A percentile compares a stretch with the other conserved stretches of the same genome.
Conservation (phyloP, 2,888 invertebrate species). For the Kuschelorhynchus macadamiae region DNA sequence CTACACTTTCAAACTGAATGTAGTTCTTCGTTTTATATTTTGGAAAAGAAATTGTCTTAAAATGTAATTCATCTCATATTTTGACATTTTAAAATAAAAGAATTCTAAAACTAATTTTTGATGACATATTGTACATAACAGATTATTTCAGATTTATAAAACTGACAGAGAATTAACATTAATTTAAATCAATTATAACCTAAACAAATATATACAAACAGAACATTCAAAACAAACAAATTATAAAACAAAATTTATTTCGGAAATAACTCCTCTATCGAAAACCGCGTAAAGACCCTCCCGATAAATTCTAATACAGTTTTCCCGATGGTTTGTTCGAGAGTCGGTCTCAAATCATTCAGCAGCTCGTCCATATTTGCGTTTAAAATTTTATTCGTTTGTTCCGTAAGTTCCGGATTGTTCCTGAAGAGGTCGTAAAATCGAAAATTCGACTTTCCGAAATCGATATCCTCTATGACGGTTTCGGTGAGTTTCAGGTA, state of each 20-base stretch:
- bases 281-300: slow-evolving; percentile 71
- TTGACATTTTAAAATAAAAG: too few species aligned
- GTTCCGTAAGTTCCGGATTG: slow-evolving; percentile 72
- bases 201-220: slow-evolving; percentile 20
- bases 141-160: too few species aligned
- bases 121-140: too few species aligned
- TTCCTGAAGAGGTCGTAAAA: slow-evolving; percentile 80
- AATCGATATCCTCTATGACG: slow-evolving; percentile 72
- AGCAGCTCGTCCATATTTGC: slow-evolving; percentile 80
- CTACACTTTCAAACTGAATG: too few species aligned
- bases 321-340: slow-evolving; percentile 73
- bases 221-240: slow-evolving; percentile 11
- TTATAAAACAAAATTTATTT: slow-evolving; percentile 40
- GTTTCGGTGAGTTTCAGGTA: slow-evolving; percentile 74
- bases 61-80: too few species aligned
- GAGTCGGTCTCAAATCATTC: slow-evolving; percentile 76
- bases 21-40: too few species aligned
- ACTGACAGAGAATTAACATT: too few species aligned
- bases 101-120: too few species aligned
- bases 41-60: too few species aligned
- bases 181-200: too few species aligned
- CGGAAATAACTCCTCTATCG: slow-evolving; percentile 69
- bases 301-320: slow-evolving; percentile 71
- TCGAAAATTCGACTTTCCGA: slow-evolving; percentile 73
- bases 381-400: slow-evolving; percentile 80